Base-by-base conservation (phyloP, 2,888 invertebrate genomes). In the Polydrusus tereticollis region DNA sequence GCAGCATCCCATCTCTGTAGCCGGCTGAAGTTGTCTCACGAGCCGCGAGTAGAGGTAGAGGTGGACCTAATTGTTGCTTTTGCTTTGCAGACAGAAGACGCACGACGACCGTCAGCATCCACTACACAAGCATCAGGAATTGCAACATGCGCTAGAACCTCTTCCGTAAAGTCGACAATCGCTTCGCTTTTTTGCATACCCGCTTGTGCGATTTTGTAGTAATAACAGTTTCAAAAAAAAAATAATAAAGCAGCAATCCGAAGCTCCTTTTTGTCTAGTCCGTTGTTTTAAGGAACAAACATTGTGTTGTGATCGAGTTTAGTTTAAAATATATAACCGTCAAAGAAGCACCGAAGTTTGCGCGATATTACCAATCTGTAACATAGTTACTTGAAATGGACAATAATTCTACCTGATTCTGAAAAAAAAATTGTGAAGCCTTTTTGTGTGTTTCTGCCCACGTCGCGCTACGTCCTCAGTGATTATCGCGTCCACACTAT, bases 151-250 rank as follows among this genome's bases (percentile, higher is more conserved):
- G 85, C 84, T 85, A 85, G 83, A 79, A 75, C 74, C 75, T 73
- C 68, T 72, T 70, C 70, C 57, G 64, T 67, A 62, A 71, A 72
- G 43, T 81, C 81, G 82, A 84, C 83, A 83, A 82, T 83, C 83
- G 84, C 84, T 85, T 85, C 80, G 84, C 84, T 85, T 84, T 57
- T 72, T 83, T 79, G 85, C 84, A 83, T 83, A 82, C 83, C 83
- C 80, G 84, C 85, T 83, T 84, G 79, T 81, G 83, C 83, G 82
- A 82, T 72, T 63, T 66, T 63, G 71, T 74, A 75, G 77, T 72
- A 69, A 64, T 52, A 72, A 71, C 59, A 64, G 57, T 57, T 55
- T 33, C 50, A 47, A 58, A 70, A 69, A 65, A 69, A 63, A 72
- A 68, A 76, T 57, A 63, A 68, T 59, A 69, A 59, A 66, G 58